Evolutionary conservation across 2,113 vertebrate genomes (phyloP).

Genomic region (Chauna torquata): DNA sequence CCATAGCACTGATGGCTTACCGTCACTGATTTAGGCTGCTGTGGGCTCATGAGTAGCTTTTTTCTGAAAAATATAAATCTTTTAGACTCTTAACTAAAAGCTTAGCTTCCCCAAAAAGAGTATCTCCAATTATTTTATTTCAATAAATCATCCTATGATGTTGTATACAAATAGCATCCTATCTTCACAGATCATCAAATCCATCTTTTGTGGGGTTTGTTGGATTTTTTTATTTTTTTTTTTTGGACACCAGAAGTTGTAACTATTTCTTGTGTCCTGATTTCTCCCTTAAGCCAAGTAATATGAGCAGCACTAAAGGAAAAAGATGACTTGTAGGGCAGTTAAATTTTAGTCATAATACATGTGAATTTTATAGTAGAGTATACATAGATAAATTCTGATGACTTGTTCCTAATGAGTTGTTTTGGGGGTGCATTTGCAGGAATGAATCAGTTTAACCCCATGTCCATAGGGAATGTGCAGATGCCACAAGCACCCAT

Average conservation of each 20-base stretch:
- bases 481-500: constrained; percentile 90
- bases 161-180: neutral
- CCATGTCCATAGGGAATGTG: constrained; percentile 91
- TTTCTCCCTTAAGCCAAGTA: neutral
- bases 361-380: neutral
- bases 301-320: neutral
- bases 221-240: too few relatives aligned
- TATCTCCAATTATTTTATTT: neutral
- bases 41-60: neutral
- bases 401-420: constrained; percentile 64
- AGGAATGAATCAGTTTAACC: constrained; percentile 95
- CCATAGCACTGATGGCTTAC: neutral
- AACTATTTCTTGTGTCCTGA: neutral
- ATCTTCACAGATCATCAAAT: neutral
- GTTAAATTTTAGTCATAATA: neutral
- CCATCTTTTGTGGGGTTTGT: neutral
- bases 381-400: neutral
- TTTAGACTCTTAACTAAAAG: too few relatives aligned
- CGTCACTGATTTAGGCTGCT: neutral
- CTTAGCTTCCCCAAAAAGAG: neutral
- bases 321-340: neutral
- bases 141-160: neutral
- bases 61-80: neutral
- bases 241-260: neutral
- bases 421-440: constrained; percentile 73